phyloP scores from a whole-genome alignment of 2,888 invertebrate genomes.

The Epinotia bilunana region DNA sequence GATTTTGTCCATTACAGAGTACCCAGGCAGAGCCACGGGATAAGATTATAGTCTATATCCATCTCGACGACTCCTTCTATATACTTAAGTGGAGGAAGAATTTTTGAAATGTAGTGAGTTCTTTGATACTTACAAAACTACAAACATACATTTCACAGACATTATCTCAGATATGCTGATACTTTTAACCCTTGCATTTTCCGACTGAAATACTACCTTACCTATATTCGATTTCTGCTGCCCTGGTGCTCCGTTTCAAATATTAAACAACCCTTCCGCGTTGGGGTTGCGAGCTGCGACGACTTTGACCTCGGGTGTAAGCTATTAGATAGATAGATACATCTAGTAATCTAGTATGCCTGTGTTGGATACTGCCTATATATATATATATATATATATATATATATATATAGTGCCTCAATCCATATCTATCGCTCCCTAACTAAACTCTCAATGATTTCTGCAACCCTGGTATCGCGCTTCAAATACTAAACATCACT shows the following conservation, averaged over 20 bases:
- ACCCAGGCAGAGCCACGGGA: too few relatives aligned
- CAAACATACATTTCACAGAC: too few relatives aligned
- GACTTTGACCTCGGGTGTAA: neutral
- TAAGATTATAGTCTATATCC: too few relatives aligned
- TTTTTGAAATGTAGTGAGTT: too few relatives aligned
- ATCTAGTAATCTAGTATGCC: neutral
- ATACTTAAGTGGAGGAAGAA: too few relatives aligned
- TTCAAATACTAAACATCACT: conserved; percentile 22
- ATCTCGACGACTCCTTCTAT: too few relatives aligned
- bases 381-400: neutral
- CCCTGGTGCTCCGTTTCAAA: conserved; percentile 9
- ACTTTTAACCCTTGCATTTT: neutral
- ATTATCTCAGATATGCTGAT: neutral
- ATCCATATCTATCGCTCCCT: neutral
- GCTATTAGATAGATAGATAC: neutral
- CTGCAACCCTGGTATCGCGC: neutral
- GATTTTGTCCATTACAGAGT: too few relatives aligned
- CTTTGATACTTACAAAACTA: too few relatives aligned
- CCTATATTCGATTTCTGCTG: neutral
- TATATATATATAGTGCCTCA: neutral
- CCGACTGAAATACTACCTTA: neutral
- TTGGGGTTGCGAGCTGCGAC: neutral
- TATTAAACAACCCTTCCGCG: conserved; percentile 25
- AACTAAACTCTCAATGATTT: neutral
- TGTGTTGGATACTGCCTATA: neutral